phyloP scores from a whole-genome alignment of 1,140 invertebrate genomes.

The Euwallacea fornicatus region DNA sequence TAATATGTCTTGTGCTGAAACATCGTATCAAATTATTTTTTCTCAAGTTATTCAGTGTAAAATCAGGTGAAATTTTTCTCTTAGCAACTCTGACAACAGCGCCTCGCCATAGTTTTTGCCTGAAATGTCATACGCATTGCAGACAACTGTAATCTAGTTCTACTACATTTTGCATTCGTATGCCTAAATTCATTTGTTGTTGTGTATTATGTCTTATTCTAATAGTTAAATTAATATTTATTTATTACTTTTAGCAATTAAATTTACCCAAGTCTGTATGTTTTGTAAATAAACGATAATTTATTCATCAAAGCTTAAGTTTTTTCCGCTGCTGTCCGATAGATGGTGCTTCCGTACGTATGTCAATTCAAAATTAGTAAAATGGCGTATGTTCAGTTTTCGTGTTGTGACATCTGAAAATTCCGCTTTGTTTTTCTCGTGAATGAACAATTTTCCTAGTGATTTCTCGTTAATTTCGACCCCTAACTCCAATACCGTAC shows the following conservation, averaged over 20 bases:
- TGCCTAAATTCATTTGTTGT: too few relatives aligned
- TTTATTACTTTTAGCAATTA: neutral
- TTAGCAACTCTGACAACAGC: too few relatives aligned
- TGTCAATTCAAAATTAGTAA: constrained; percentile 19
- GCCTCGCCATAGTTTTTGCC: too few relatives aligned
- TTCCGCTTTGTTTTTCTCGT: constrained; percentile 24
- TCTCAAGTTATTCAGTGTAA: too few relatives aligned
- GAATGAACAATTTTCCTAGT: neutral
- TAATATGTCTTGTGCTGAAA: too few relatives aligned
- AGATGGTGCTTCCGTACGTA: constrained; percentile 10
- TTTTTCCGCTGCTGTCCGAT: neutral
- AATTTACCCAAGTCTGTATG: neutral
- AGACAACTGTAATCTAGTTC: too few relatives aligned
- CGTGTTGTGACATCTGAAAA: constrained; percentile 33
- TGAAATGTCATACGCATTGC: too few relatives aligned
- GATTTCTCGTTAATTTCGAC: neutral
- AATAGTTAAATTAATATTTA: neutral
- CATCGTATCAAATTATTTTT: too few relatives aligned
- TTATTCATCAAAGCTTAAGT: neutral
- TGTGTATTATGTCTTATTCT: too few relatives aligned
- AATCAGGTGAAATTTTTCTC: too few relatives aligned
- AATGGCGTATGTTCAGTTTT: constrained; percentile 21
- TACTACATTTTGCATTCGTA: too few relatives aligned
- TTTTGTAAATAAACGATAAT: constrained; percentile 11
- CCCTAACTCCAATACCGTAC: neutral